Conservation (phyloP, 2,113 vertebrate genomes). For the Cervus canadensis region DNA sequence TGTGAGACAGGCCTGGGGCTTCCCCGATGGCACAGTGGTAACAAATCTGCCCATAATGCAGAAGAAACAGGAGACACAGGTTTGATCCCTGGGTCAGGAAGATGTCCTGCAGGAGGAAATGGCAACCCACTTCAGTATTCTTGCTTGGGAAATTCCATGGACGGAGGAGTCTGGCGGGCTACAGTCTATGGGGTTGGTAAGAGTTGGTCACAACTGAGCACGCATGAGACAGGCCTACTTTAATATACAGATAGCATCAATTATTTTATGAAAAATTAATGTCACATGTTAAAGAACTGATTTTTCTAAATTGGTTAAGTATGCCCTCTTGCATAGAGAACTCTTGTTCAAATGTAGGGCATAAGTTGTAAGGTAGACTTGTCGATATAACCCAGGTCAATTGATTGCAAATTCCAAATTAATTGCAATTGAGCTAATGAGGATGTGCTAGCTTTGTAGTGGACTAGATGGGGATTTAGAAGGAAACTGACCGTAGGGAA, state of each 20-base stretch:
- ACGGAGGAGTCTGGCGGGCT: not conserved
- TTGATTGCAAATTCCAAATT: not conserved
- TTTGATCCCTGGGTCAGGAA: not conserved
- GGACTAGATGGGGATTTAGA: not conserved
- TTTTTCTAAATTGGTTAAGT: not conserved
- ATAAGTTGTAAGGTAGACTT: not conserved
- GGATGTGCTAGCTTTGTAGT: not conserved
- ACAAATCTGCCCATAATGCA: not conserved
- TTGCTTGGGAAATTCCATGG: not conserved
- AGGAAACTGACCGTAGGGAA: not conserved
- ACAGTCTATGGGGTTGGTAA: not conserved
- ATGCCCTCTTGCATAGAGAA: not conserved
- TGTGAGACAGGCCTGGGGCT: not conserved
- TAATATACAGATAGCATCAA: not conserved
- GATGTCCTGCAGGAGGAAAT: not conserved
- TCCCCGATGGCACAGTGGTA: not conserved
- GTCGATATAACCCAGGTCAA: not conserved
- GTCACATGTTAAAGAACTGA: not conserved
- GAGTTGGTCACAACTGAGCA: accelerated
- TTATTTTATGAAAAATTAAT: constrained; percentile 29
- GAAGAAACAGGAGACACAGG: not conserved
- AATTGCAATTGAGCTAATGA: constrained; percentile 17
- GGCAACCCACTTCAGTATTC: not conserved
- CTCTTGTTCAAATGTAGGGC: not conserved
- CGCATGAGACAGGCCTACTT: not conserved